phyloP scores from a whole-genome alignment of 2,113 vertebrate genomes.

The Hyperopisus bebe region DNA sequence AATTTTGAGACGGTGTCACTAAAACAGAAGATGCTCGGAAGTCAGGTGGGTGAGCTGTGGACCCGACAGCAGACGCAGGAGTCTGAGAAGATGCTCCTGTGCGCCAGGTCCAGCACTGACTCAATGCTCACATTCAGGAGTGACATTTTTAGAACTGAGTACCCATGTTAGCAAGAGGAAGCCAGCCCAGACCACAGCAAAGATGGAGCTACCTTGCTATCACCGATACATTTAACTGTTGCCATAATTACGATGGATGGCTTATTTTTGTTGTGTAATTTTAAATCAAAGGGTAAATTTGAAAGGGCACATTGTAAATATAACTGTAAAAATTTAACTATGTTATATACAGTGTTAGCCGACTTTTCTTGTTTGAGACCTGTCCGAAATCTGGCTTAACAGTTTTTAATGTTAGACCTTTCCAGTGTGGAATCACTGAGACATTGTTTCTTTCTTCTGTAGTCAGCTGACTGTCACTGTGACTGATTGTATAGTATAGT shows the following conservation, averaged over 20 bases:
- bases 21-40: conserved; percentile 63
- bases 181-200: background rate
- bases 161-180: conserved; percentile 62
- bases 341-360: background rate
- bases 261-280: background rate
- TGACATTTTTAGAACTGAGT: conserved; percentile 71
- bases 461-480: background rate
- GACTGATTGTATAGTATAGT: background rate
- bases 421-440: background rate
- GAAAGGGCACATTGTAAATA: background rate
- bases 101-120: conserved; percentile 80
- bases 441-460: background rate
- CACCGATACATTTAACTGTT: background rate
- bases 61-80: conserved; percentile 69
- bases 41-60: conserved; percentile 74
- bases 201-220: background rate
- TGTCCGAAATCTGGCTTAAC: background rate
- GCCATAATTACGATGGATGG: background rate
- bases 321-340: background rate
- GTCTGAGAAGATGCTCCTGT: conserved; percentile 80
- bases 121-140: conserved; percentile 82
- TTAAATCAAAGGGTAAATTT: background rate
- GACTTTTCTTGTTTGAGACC: background rate
- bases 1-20: conserved; percentile 87
- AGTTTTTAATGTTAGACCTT: background rate